These are phyloP conservation scores for Hypomecis atomaria DNA, from an alignment of 2,888 invertebrate genomes.

Conservation along the genomic window DNA sequence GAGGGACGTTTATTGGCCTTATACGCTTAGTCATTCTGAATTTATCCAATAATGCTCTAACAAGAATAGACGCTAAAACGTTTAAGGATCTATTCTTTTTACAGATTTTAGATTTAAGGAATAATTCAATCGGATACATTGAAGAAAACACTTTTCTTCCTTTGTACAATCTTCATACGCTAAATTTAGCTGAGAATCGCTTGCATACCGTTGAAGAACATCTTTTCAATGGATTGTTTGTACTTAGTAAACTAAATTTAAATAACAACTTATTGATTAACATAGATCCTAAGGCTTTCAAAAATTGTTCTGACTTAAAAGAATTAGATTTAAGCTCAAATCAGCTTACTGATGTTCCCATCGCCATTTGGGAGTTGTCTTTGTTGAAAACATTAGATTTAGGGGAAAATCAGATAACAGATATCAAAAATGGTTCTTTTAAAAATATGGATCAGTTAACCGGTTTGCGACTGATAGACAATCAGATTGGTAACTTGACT, in stretches of 20 bases:
- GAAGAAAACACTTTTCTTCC: conserved; percentile 95
- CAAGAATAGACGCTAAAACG: conserved; percentile 92
- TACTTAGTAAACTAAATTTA: conserved; percentile 92
- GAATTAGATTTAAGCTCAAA: conserved; percentile 96
- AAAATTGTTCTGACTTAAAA: conserved; percentile 94
- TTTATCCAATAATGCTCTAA: conserved; percentile 93
- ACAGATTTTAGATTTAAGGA: conserved; percentile 93
- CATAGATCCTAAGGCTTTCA: conserved; percentile 91
- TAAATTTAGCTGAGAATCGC: conserved; percentile 95
- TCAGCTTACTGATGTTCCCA: conserved; percentile 91
- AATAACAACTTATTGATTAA: conserved; percentile 93
- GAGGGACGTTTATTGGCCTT: conserved; percentile 93
- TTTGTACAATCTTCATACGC: conserved; percentile 94
- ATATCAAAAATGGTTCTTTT: conserved; percentile 93
- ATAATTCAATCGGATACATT: conserved; percentile 94
- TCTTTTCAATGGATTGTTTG: conserved; percentile 93
- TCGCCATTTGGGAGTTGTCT: conserved; percentile 91
- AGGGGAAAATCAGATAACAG: conserved; percentile 95
- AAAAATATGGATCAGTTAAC: conserved; percentile 93
- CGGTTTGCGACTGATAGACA: conserved; percentile 94
- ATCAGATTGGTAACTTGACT: conserved; percentile 93
- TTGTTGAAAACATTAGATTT: conserved; percentile 95
- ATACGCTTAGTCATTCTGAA: conserved; percentile 94
- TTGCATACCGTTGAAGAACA: conserved; percentile 92
- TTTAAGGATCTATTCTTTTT: conserved; percentile 95